These are phyloP conservation scores for Eristalis arbustorum DNA, from an alignment of 2,888 invertebrate species.

Conservation along the genomic window DNA sequence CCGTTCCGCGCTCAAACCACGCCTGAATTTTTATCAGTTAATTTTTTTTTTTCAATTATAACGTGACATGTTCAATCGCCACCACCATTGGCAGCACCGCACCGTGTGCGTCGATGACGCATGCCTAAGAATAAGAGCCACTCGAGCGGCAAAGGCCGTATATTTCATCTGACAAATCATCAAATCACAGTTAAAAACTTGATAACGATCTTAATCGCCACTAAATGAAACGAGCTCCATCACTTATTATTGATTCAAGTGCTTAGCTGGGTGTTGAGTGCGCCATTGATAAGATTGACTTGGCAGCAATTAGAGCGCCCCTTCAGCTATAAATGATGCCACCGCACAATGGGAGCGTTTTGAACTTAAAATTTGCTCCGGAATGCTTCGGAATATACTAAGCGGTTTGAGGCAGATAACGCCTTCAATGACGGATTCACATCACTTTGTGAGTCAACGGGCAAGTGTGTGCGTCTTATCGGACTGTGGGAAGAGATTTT, in stretches of 20 bases:
- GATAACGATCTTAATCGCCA: slow-evolving; percentile 29
- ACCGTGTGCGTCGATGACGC: not conserved
- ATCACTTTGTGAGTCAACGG: not conserved
- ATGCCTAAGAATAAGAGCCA: not conserved
- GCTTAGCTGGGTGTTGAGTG: slow-evolving; percentile 6
- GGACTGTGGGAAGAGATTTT: not conserved
- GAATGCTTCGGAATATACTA: not conserved
- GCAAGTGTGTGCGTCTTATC: not conserved
- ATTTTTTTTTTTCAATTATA: slow-evolving; percentile 26
- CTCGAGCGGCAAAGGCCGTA: not conserved
- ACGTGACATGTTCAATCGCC: slow-evolving; percentile 10
- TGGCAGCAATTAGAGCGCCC: not conserved
- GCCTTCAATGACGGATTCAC: not conserved
- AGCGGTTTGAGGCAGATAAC: not conserved
- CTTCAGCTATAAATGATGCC: not conserved
- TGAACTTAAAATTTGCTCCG: not conserved
- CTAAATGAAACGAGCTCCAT: not conserved
- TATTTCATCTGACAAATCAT: not conserved
- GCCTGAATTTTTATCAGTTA: slow-evolving; percentile 24
- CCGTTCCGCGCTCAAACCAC: slow-evolving; percentile 13
- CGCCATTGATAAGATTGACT: slow-evolving; percentile 13
- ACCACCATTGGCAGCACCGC: not conserved
- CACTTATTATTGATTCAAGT: slow-evolving; percentile 22
- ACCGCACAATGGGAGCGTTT: not conserved
- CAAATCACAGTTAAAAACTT: slow-evolving; percentile 2